phyloP scores from a whole-genome alignment of 2,797 vertebrate genomes.

The Aldrovandia affinis region DNA sequence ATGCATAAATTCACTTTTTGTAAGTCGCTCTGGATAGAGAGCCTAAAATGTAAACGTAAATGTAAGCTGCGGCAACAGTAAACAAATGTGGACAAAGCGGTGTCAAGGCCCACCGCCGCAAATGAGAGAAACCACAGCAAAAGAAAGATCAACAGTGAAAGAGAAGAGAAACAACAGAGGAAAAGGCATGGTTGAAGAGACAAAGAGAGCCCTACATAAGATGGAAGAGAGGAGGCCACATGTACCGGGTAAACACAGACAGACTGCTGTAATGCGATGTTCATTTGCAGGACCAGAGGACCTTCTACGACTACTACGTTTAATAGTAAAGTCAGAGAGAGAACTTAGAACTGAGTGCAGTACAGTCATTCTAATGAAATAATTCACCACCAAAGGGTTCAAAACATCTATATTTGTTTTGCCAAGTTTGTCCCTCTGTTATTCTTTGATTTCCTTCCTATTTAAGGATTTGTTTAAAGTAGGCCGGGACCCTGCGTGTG shows the following conservation, averaged over 20 bases:
- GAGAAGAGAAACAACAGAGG: neutral
- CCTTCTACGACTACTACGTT: no score
- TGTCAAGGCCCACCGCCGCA: no score
- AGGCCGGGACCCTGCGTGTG: neutral
- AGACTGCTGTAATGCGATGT: neutral
- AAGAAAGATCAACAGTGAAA: neutral
- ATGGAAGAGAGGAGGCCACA: neutral
- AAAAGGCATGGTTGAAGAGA: neutral
- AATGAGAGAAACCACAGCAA: neutral
- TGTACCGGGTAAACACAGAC: neutral
- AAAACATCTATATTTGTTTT: neutral
- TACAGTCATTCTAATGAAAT: neutral
- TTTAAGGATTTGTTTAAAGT: neutral
- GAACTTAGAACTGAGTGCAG: neutral
- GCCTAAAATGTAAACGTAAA: neutral
- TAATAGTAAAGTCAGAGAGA: neutral
- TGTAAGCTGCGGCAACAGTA: neutral
- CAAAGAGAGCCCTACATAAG: neutral
- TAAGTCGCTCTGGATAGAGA: no score
- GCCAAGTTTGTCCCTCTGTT: neutral
- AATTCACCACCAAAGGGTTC: neutral
- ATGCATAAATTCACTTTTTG: no score
- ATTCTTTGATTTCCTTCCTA: neutral
- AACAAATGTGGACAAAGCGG: neutral
- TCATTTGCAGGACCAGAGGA: neutral